Conservation (phyloP, 2,888 invertebrate species). For the Parnassius glacialis region DNA sequence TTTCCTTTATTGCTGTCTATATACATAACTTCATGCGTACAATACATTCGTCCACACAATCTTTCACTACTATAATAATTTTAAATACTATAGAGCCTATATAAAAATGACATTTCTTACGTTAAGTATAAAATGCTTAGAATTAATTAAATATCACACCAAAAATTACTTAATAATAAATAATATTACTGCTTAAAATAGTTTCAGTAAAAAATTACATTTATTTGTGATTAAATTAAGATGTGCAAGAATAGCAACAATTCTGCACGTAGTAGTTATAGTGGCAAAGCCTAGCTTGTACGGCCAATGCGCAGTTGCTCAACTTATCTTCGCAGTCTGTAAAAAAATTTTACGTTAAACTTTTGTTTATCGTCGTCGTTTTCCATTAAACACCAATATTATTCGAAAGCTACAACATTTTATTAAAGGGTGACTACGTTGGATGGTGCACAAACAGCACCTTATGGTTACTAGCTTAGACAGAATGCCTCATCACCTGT, state of each 20-base stretch:
- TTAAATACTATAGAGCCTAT: constrained; percentile 17
- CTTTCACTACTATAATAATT: neutral
- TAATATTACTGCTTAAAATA: constrained; percentile 3
- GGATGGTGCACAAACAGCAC: too few species aligned
- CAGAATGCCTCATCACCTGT: too few species aligned
- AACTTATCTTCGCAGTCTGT: constrained; percentile 86
- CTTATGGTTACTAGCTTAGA: too few species aligned
- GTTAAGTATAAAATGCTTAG: constrained; percentile 31
- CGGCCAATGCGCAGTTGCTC: constrained; percentile 89
- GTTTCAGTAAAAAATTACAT: neutral
- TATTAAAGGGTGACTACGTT: too few species aligned
- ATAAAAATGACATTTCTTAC: constrained; percentile 24
- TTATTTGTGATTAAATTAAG: constrained; percentile 8
- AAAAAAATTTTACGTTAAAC: constrained; percentile 25
- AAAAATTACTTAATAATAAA: constrained; percentile 32
- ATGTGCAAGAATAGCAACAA: constrained; percentile 88
- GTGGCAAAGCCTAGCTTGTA: constrained; percentile 91
- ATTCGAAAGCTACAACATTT: too few species aligned
- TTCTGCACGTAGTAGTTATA: constrained; percentile 91
- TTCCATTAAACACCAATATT: too few species aligned
- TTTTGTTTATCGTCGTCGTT: too few species aligned
- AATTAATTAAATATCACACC: constrained; percentile 67
- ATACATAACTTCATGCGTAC: constrained; percentile 28
- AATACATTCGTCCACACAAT: neutral
- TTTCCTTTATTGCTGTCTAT: constrained; percentile 26